Evolutionary conservation across 2,888 invertebrate genomes (phyloP), one percentile per base, ranked within the genome.

Genomic region (Pristionchus arcanus): DNA sequence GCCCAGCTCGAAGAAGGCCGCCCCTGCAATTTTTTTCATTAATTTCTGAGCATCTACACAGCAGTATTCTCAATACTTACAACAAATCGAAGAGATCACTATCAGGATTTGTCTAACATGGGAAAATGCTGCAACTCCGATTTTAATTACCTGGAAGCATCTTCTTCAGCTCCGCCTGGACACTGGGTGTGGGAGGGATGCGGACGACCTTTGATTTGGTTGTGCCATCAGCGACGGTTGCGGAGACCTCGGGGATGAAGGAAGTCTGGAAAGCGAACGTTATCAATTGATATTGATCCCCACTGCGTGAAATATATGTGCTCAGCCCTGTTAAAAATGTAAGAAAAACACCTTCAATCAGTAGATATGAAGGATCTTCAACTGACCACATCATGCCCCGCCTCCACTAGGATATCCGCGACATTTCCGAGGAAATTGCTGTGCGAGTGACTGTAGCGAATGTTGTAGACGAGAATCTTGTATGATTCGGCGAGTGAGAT

Each of bases 341-440:
- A n/a, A n/a, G n/a, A n/a, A n/a, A 13, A 53, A 53, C 63, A 63
- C 9, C 63, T 19, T 9, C 5, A 13, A 9, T 7, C 9, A 11
- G 42, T 49, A 49, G 13, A 49, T 49, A 9, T 49, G 42, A 3
- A n/a, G n/a, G n/a, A 7, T 49, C 13, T 49, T 9, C 42, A 74
- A 88, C 90, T 89, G 4, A 92, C 92, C 86, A 92, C 91, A 89
- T 92, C 89, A 71, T 92, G 91, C 19, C 92, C 92, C 34, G 92
- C 92, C 66, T 92, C 91, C 0, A 90, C 91, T 0, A 92, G 88
- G 77, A 90, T 91, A 55, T 92, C 91, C 13, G 92, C 92, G 0
- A 92, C 68, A 25, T 86, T 89, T 13, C 90, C 92, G 81, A 92
- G 89, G 87, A 91, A 92, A 49, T 90, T 92, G 74, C 87, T 90